Percentiles rank a stretch among this genome's conserved stretches.
These are phyloP conservation scores for Drosophila sulfurigaster DNA, from an alignment of 1,140 invertebrate genomes.

Conservation along the genomic window DNA sequence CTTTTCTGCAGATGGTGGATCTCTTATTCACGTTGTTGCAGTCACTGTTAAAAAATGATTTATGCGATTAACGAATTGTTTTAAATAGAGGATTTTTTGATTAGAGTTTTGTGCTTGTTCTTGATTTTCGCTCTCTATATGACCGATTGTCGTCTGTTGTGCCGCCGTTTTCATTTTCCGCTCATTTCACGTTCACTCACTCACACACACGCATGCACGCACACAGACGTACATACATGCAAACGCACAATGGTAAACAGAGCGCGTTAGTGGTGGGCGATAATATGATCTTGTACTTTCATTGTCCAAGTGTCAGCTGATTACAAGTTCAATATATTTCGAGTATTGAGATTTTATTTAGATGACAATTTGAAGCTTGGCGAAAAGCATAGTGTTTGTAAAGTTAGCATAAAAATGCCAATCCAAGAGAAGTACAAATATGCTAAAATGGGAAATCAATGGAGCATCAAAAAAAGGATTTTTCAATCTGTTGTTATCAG, in stretches of 20 bases:
- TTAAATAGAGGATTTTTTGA: background rate
- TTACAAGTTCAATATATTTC: conserved; percentile 21
- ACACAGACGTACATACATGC: background rate
- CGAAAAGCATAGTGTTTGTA: background rate
- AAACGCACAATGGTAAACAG: conserved; percentile 37
- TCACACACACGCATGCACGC: conserved; percentile 3
- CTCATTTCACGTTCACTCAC: conserved; percentile 18
- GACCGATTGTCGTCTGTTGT: conserved; percentile 13
- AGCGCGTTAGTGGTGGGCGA: conserved; percentile 38
- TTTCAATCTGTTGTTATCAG: conserved; percentile 65
- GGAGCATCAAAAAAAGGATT: background rate
- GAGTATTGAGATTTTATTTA: background rate
- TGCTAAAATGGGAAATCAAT: background rate
- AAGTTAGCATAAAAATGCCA: background rate
- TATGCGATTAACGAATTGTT: conserved; percentile 2
- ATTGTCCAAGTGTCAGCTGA: conserved; percentile 22
- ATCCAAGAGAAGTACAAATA: background rate
- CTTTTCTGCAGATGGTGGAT: background rate
- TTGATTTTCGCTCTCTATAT: conserved; percentile 38
- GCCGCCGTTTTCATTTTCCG: conserved; percentile 41
- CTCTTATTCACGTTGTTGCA: background rate
- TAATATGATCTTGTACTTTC: conserved; percentile 38
- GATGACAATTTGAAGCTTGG: conserved; percentile 3
- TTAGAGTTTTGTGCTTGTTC: conserved; percentile 5
- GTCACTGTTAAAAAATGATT: background rate